Evolutionary conservation across 2,113 vertebrate species (phyloP), one percentile per base, ranked within the genome.

Genomic region (Platichthys stellatus): DNA sequence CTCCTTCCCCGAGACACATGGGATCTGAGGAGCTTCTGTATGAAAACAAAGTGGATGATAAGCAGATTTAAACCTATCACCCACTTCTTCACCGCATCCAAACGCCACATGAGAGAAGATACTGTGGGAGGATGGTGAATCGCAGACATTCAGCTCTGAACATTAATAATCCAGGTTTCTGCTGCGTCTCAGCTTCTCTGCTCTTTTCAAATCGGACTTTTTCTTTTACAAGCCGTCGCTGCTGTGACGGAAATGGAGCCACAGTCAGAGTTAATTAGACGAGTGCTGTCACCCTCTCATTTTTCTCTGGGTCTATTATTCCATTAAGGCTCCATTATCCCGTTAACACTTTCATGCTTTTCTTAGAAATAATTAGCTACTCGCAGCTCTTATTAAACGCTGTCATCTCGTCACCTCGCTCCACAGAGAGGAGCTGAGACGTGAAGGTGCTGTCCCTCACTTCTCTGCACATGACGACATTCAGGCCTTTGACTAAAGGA

Each of bases 161-260:
- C 21, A 24, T 24, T 3, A 58, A 28, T 64, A 70, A 7, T 21
- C 5, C 40, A 68, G 20, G 21, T 64, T 64, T 69, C 43, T 53
- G 23, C 43, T 23, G 35, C 54, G 67, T 83, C 53, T 17, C 63
- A 43, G 54, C n/a, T 38, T 0, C 64, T 59, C 58, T 7, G 26
- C 43, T 66, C 57, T 57, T 8, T 28, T 61, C 2, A 8, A 12
- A 13, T 43, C n/a, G 5, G 14, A 2, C 11, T 28, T 57, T 40
- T 67, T 65, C 49, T 17, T 21, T 17, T 24, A 5, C 28, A 61
- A 67, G 51, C 43, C 68, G 7, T 24, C 35, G 14, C 15, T 5
- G 49, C 64, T 49, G 38, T 35, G n/a, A 78, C 68, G 58, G 68
- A 81, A 84, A 86, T 66, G 54, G 57, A 35, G 38, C 61, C 38